Conservation (phyloP, 30 jellyfish, hydroid and myxozoan species). For the Hydra vulgaris region DNA sequence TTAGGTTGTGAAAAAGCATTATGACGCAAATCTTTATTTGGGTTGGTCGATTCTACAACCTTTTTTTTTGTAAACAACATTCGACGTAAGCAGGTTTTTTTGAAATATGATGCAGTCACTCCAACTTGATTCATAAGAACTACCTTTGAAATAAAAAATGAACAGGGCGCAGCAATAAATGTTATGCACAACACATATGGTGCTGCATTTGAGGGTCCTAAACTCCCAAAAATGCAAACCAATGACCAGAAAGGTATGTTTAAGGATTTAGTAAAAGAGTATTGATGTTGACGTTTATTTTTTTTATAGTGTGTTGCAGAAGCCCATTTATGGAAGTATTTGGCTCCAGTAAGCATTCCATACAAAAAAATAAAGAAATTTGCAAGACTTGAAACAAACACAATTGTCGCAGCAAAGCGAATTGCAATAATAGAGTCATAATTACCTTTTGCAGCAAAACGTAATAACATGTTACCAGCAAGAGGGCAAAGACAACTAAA, state of each 20-base stretch:
- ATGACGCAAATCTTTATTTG: no score
- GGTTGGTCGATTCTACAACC: no score
- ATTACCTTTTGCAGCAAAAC: background rate
- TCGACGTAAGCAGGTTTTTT: no score
- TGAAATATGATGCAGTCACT: background rate
- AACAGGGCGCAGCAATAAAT: background rate
- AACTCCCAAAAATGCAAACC: conserved; percentile 6
- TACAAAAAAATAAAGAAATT: conserved; percentile 6
- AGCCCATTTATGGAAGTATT: conserved; percentile 28
- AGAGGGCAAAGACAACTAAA: conserved; percentile 19
- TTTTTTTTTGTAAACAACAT: no score
- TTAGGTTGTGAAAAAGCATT: no score
- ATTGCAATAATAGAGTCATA: conserved; percentile 17
- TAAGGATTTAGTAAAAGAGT: background rate
- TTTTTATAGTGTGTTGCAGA: background rate
- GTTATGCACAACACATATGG: background rate
- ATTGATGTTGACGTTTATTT: conserved; percentile 9
- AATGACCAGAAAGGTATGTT: conserved; percentile 34
- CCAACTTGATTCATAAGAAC: background rate
- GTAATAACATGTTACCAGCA: conserved; percentile 13
- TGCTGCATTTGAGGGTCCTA: conserved; percentile 7
- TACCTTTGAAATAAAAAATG: conserved; percentile 16
- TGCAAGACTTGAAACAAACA: conserved; percentile 5
- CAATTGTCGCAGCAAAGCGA: conserved; percentile 4
- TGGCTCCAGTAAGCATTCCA: conserved; percentile 1